Conservation (phyloP, 2,797 vertebrate genomes). For the Falco peregrinus region DNA sequence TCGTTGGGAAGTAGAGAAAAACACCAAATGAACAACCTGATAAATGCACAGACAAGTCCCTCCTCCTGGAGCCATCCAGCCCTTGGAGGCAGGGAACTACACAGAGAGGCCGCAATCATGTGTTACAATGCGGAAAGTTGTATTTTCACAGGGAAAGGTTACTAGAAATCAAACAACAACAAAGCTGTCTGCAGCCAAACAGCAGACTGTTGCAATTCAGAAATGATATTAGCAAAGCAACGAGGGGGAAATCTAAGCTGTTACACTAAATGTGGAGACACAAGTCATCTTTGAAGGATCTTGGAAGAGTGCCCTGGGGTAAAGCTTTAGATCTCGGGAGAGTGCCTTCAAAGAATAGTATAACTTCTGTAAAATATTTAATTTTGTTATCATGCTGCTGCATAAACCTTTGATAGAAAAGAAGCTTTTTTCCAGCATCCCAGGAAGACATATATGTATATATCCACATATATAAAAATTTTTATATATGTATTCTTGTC, state of each 20-base stretch:
- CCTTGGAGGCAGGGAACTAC: not conserved
- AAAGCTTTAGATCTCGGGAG: slow-evolving; percentile 22
- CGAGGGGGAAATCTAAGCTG: not conserved
- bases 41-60: not conserved
- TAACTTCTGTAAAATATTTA: slow-evolving; percentile 8
- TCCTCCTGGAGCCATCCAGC: not conserved
- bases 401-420: slow-evolving; percentile 13
- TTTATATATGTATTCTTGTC: not conserved
- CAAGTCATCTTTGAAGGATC: slow-evolving; percentile 4
- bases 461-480: not conserved
- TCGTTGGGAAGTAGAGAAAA: not conserved
- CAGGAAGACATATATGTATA: too few relatives aligned
- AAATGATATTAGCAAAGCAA: slow-evolving; percentile 29
- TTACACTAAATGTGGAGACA: not conserved
- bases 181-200: slow-evolving; percentile 50
- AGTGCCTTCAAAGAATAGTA: not conserved
- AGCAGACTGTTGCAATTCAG: slow-evolving; percentile 44
- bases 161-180: slow-evolving; percentile 39
- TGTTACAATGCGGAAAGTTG: not conserved
- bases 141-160: slow-evolving; percentile 30
- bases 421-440: not conserved
- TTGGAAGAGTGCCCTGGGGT: slow-evolving; percentile 26
- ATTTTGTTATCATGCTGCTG: slow-evolving; percentile 13
- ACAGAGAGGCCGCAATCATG: not conserved
- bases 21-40: not conserved